phyloP scores from a whole-genome alignment of 2,797 vertebrate genomes.

The Basileuterus tristriatus region DNA sequence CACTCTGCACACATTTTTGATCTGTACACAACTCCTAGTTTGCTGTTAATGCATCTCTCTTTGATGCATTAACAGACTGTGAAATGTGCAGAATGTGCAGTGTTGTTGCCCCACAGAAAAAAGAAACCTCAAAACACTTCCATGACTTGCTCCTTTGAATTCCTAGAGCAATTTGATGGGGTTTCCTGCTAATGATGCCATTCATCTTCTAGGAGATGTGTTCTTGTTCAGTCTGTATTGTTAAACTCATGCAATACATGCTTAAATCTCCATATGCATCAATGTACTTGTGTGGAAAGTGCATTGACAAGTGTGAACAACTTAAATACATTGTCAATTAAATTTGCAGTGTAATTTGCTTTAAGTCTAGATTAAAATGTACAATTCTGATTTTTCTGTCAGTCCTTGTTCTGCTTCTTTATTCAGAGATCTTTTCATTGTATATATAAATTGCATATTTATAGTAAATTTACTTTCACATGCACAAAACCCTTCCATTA shows the following conservation, averaged over 20 bases:
- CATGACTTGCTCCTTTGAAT: background rate
- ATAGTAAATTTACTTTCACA: background rate
- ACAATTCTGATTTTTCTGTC: background rate
- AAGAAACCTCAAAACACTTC: background rate
- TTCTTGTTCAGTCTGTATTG: background rate
- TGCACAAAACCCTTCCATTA: background rate
- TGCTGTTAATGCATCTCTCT: background rate
- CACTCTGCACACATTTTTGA: background rate
- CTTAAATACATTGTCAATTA: background rate
- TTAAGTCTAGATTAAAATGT: background rate
- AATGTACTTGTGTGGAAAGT: background rate
- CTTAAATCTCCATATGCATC: constrained; percentile 11
- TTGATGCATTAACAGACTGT: background rate
- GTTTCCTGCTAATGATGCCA: constrained; percentile 13
- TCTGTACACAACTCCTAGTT: background rate
- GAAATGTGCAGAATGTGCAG: background rate
- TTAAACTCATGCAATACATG: background rate
- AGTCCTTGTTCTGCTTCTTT: background rate
- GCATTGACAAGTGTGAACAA: constrained; percentile 18
- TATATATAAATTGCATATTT: background rate
- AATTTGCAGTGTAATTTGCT: background rate
- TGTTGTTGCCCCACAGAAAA: background rate
- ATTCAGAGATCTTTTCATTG: background rate
- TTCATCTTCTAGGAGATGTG: background rate
- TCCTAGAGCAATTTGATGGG: background rate